Evolutionary conservation across 2,797 vertebrate genomes (phyloP), one percentile per base, ranked within the genome.

Genomic region (Taeniopygia guttata): DNA sequence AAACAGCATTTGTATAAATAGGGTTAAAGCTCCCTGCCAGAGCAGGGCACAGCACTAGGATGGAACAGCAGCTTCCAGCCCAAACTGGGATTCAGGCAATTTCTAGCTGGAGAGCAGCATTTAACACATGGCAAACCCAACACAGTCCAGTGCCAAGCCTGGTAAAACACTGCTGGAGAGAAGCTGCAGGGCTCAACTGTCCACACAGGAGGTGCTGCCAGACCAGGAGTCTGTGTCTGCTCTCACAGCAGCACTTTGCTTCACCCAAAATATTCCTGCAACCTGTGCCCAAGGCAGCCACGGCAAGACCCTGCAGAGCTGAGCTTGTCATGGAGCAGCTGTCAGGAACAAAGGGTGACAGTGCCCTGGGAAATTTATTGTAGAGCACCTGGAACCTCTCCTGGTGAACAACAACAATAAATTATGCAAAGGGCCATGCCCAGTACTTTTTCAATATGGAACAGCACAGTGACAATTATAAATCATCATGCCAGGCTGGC

Each of bases 261-360:
- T 64, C 56, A 48, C 51, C 23, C 69, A 70, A 49, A 76, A 52
- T 3, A 27, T 12, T 64, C 76, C 46, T 2, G 5, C 18, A 34
- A 11, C 27, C 38, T 10, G 0, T n/a, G 38, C 17, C 6, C 6
- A 26, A 70, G 40, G 81, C 52, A 66, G 34, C 26, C 21, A 0
- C 0, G 0, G 29, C 13, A 64, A 2, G 48, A 51, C 14, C 64
- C 68, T 19, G 10, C 4, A 0, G 30, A 79, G 10, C 4, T 0
- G n/a, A 79, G 63, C 45, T 38, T 6, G 36, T 3, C n/a, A 55
- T 0, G 0, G 26, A 76, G 79, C 72, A 70, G 43, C 49, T 34
- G 72, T 14, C 88, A 83, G 75, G 62, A 43, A 79, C 54, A 91
- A 84, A 79, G 1, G 3, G 38, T n/a, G 72, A 75, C 5, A 3